Base-by-base conservation (phyloP, 2,797 vertebrate species). In the Adrianichthys oophorus region DNA sequence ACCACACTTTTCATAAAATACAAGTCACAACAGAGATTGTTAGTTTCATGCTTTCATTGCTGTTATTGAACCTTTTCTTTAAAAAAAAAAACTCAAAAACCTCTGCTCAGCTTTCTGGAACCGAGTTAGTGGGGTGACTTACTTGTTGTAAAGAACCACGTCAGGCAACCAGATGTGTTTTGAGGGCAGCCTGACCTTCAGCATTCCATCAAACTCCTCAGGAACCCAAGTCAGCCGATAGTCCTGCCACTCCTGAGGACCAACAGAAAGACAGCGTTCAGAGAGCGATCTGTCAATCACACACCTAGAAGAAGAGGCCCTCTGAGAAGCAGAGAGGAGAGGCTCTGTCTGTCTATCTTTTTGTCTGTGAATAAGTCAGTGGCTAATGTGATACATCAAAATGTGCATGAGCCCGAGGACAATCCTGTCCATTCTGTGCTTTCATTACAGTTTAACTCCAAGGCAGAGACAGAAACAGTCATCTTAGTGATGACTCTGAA, bases 101-200 rank as follows among this genome's bases (percentile, higher is more conserved):
- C 32, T 32, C 32, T 32, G 32, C 32, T 32, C 32, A 41, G 54
- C 24, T 46, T 54, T 61, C 41, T 41, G 64, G 44, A 65, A 47
- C 24, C 47, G 41, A 52, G 56, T 44, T 41, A 52, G 15, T 12
- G 18, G 55, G 29, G 52, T 65, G 62, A 92, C 95, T 92, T 91
- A 98, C 97, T 98, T 98, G 92, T 99, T 99, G 90, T 98, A 99
- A 15, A 99, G 95, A 59, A 99, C 96, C 43, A 99, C 96, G 17
- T 99, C 97, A 3, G 97, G 97, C 53, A 99, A 93, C 97, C 97
- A 99, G 89, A 98, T 98, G 89, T 98, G 97, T 80, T 97, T 99
- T 61, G 97, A 97, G 62, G 96, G 96, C 75, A 99, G 92, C 12
- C 96, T 94, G 69, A 99, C 95, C 89, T 99, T 98, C 92, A 95